Base-by-base conservation (phyloP, 2,888 invertebrate genomes). In the Dione vanillae region DNA sequence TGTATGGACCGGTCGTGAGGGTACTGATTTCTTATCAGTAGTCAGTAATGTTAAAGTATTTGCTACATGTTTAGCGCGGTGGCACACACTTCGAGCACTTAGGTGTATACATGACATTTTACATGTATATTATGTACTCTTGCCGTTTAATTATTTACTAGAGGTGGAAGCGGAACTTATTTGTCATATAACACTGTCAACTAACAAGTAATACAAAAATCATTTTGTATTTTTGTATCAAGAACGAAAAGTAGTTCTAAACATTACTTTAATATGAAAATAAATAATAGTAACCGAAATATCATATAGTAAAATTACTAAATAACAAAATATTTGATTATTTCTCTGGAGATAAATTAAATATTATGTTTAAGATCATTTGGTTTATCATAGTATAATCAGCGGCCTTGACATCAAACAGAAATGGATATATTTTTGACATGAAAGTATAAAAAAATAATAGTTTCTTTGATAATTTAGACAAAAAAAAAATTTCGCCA, bases 11-110 rank as follows among this genome's bases (percentile, higher is more conserved):
- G 74, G 77, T 58, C 79, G 78, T 69, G 68, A 74, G 71, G 76
- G 68, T 75, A 83, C 83, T 84, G 82, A 71, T 74, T 74, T 40
- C 37, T 71, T 73, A 74, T 76, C 77, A 78, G 75, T 80, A 80
- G 79, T 81, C 81, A 75, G 65, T 71, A 70, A 74, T 75, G 74
- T 74, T 73, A 72, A 61, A 69, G 62, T 70, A 72, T 70, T 37
- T 37, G 40, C 59, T 68, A 67, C 35, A 49, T 27, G 20, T 27
- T 14, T 12, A 14, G 37, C 37, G 68, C 41, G 61, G 64, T 19
- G 35, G n/a, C 45, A 40, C 73, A 35, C 51, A 40, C n/a, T 52
- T 61, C 43, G 14, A 20, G 27, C 59, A n/a, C 43, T 59, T 43
- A 20, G 27, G 20, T 43, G 14, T 59, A 20, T 59, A 14, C 43